Conservation (phyloP, 2,797 vertebrate genomes). For the Mormyrops attenuatus region DNA sequence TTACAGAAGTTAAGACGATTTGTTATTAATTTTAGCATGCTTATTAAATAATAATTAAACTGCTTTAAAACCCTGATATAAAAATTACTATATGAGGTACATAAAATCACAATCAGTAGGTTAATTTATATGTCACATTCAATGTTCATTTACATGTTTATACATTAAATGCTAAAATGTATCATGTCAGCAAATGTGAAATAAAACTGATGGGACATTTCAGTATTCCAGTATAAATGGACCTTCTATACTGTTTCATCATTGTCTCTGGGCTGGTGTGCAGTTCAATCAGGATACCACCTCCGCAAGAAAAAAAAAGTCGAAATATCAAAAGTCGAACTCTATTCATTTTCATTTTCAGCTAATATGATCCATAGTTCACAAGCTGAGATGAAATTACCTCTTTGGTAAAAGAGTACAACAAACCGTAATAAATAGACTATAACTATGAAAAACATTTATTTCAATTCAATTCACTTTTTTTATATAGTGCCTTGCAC, state of each 20-base stretch:
- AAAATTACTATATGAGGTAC: neutral
- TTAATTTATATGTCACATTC: neutral
- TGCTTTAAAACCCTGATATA: neutral
- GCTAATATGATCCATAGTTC: neutral
- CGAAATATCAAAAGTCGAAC: neutral
- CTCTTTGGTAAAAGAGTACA: neutral
- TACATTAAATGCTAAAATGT: neutral
- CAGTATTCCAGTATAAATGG: neutral
- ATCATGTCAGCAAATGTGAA: neutral
- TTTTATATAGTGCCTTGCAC: neutral
- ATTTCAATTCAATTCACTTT: neutral
- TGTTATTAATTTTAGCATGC: neutral
- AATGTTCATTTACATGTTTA: neutral
- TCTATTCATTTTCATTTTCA: neutral
- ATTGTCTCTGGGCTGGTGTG: neutral
- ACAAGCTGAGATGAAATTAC: neutral
- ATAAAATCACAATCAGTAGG: neutral
- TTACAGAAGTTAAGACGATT: neutral
- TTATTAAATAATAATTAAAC: neutral
- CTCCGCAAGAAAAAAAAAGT: neutral
- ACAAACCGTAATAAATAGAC: neutral
- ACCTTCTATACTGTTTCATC: neutral
- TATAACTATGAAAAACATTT: neutral
- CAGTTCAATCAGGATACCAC: neutral
- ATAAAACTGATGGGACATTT: neutral